Conservation (phyloP, 2,113 vertebrate species). For the Syngnathus typhle region DNA sequence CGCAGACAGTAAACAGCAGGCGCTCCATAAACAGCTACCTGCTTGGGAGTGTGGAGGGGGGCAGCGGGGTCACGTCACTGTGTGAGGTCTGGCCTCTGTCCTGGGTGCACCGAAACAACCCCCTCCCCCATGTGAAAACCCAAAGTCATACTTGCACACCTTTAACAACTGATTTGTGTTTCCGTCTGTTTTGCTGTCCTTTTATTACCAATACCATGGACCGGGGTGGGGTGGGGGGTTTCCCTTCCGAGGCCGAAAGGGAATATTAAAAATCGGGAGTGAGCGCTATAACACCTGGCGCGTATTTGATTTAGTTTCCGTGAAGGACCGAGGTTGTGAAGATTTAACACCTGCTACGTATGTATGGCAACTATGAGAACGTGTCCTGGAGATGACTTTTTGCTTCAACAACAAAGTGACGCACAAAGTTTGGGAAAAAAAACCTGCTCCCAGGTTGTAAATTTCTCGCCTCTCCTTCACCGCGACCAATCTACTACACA, state of each 20-base stretch:
- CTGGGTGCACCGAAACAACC: background rate
- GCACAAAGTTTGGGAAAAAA: slow-evolving; percentile 1
- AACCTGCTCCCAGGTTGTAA: slow-evolving; percentile 26
- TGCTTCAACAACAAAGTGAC: background rate
- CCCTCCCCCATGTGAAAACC: background rate
- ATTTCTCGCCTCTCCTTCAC: slow-evolving; percentile 40
- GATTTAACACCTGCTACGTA: background rate
- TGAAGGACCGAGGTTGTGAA: background rate
- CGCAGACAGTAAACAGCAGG: slow-evolving; percentile 58
- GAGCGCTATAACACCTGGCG: too few relatives aligned
- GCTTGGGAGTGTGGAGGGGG: background rate
- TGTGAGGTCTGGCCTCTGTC: slow-evolving; percentile 35
- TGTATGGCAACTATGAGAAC: slow-evolving; percentile 15
- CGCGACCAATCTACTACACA: slow-evolving; percentile 60
- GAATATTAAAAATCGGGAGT: background rate
- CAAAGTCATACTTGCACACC: background rate
- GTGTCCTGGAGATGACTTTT: slow-evolving; percentile 14
- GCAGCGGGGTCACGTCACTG: slow-evolving; percentile 14
- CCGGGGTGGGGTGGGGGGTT: too few relatives aligned
- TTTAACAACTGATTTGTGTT: background rate
- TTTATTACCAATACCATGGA: background rate
- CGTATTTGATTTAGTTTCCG: background rate
- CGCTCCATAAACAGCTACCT: slow-evolving; percentile 54
- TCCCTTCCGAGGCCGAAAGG: too few relatives aligned
- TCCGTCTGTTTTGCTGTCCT: background rate